Evolutionary conservation across 2,797 vertebrate species (phyloP).

Genomic region (Onychomys leucogaster): DNA sequence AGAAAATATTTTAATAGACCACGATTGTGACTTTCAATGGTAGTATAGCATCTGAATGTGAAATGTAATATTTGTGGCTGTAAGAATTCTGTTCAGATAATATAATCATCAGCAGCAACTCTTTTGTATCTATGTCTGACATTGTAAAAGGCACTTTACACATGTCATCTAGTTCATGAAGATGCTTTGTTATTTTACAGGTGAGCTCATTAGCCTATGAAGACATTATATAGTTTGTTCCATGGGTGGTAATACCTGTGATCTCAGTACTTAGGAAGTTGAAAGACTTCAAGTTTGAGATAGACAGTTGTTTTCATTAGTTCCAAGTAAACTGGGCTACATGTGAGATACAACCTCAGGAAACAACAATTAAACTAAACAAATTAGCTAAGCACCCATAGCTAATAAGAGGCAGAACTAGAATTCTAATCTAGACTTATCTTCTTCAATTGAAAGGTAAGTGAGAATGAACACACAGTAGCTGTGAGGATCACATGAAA

Average conservation of each 20-base stretch:
- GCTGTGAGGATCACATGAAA: not conserved
- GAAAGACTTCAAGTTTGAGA: not conserved
- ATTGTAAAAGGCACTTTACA: not conserved
- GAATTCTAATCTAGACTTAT: not conserved
- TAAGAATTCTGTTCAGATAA: constrained; percentile 34
- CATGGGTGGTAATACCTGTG: not conserved
- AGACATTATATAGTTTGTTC: not conserved
- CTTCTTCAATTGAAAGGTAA: not conserved
- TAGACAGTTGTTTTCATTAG: not conserved
- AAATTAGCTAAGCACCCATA: not conserved
- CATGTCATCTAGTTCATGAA: not conserved
- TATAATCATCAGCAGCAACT: not conserved
- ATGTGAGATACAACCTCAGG: not conserved
- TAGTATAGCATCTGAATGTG: constrained; percentile 2
- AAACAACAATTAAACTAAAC: not conserved
- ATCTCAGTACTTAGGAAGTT: not conserved
- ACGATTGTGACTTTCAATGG: not conserved
- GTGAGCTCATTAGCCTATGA: not conserved
- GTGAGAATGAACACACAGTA: not conserved
- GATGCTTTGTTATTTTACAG: not conserved
- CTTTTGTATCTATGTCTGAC: not conserved
- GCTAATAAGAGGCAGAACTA: not conserved
- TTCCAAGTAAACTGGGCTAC: not conserved
- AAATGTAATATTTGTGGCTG: not conserved
- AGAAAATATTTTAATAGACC: constrained; percentile 45